Base-by-base conservation (phyloP, 2,888 invertebrate genomes). In the Cyrtodaria siliqua region DNA sequence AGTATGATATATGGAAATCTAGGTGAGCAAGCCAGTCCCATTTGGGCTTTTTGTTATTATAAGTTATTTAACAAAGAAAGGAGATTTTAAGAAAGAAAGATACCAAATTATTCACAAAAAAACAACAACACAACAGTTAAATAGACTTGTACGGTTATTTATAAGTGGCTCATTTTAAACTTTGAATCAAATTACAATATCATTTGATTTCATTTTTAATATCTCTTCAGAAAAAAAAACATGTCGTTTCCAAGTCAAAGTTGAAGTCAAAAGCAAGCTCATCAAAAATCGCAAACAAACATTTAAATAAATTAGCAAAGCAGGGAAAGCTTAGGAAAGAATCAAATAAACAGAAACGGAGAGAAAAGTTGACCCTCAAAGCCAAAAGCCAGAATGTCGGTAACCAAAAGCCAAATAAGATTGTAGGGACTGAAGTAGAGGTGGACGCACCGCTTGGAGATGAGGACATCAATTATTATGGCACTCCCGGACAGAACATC, bases 321-420 rank as follows among this genome's bases (percentile, higher is more conserved):
- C 86, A 86, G 76, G 89, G 89, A 56, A 89, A 87, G 56, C 74
- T 87, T 12, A 78, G 80, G 27, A 82, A 77, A 55, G 76, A 77
- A 29, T 57, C 73, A 20, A 72, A 70, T 40, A 82, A 78, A n/a
- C 68, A 74, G 52, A 79, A 79, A 49, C 53, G 71, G 53, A 81
- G 76, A 44, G 75, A 81, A 33, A 69, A 64, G 44, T 68, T 67
- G 47, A 56, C 56, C 33, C 26, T 47, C 24, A 66, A 38, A 44
- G 47, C 57, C 16, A 67, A 71, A 18, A 52, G 38, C 9, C 57
- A 42, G 16, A 57, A 26, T 12, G 50, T 9, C 1, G 33, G 55
- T 9, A 24, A 42, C 23, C 33, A 56, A 20, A 49, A 60, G 20
- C 29, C 62, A 44, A 26, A 33, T 14, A 18, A 20, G 27, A 29